phyloP scores from a whole-genome alignment of 2,113 vertebrate genomes.

The Cebus imitator region DNA sequence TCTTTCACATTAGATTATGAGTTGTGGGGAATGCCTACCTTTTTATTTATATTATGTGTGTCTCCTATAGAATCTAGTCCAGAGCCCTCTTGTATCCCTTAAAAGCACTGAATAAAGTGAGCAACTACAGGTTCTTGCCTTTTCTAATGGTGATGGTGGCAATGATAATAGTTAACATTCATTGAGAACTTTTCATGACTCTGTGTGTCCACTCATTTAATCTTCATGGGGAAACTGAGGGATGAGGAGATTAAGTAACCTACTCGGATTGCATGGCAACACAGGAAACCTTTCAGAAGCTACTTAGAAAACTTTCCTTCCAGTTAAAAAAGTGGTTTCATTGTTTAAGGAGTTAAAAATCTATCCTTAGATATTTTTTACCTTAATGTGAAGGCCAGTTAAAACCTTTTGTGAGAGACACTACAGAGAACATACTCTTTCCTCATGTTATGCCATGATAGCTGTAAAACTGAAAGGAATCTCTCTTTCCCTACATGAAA shows the following conservation, averaged over 20 bases:
- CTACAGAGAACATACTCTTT: not conserved
- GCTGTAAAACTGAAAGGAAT: not conserved
- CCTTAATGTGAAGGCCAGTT: not conserved
- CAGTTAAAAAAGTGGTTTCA: not conserved
- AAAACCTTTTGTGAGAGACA: not conserved
- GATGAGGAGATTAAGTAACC: not conserved
- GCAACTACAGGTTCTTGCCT: not conserved
- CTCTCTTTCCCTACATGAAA: not conserved
- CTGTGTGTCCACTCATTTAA: not conserved
- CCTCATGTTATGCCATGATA: not conserved
- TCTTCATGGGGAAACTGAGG: not conserved
- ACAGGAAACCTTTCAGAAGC: not conserved
- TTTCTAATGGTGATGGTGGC: not conserved
- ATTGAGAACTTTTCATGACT: not conserved
- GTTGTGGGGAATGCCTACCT: not conserved
- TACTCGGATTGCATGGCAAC: not conserved
- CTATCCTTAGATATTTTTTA: not conserved
- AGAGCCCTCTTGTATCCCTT: not conserved
- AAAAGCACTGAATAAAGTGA: not conserved
- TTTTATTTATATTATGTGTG: not conserved
- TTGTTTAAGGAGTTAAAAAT: not conserved
- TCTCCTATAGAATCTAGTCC: not conserved
- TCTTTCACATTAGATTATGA: not conserved
- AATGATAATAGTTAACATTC: not conserved
- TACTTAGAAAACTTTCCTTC: not conserved